Base-by-base conservation (phyloP, 2,113 vertebrate species). In the Bujurquina vittata region DNA sequence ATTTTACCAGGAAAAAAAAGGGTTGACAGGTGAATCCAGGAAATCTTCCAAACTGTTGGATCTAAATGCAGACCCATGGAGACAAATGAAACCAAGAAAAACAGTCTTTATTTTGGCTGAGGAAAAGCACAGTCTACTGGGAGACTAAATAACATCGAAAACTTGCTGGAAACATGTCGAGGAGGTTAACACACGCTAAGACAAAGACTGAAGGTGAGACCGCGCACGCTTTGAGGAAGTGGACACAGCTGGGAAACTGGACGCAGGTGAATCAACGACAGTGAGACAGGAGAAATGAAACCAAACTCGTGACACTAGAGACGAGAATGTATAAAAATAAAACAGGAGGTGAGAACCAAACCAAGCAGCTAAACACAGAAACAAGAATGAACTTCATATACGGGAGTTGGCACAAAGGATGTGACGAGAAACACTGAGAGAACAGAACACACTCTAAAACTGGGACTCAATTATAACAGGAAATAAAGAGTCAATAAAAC, bases 1-100 rank as follows among this genome's bases (percentile, higher is more conserved):
- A 62, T 77, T 67, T 56, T n/a, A 81, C 69, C 81, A 59, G 65
- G 65, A 54, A 43, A 22, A 63, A 55, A 49, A 26, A 65, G 31
- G 31, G 33, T 18, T 46, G 58, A 75, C 56, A 37, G 3, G 37
- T 40, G 3, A 40, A 40, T 67, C 22, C 63, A 67, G 63, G 46
- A 17, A 1, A 23, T 40, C 40, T 10, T 35, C 60, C 33, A 62
- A 62, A 37, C 33, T 8, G 9, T 37, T 37, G 35, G 7, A 9
- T 10, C 35, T 37, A 37, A 37, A 37, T 37, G 35, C 33, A 33
- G 33, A 33, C 33, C 1, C 33, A 33, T 33, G 33, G 33, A 33
- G 33, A 33, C 33, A 33, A 33, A 33, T 33, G 5, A 33, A 33
- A 33, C 33, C 33, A 33, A 33, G n/a, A 26, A 26, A 33, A 33